Conservation (phyloP, 1,140 invertebrate species). For the Wiebesia pumilae region DNA sequence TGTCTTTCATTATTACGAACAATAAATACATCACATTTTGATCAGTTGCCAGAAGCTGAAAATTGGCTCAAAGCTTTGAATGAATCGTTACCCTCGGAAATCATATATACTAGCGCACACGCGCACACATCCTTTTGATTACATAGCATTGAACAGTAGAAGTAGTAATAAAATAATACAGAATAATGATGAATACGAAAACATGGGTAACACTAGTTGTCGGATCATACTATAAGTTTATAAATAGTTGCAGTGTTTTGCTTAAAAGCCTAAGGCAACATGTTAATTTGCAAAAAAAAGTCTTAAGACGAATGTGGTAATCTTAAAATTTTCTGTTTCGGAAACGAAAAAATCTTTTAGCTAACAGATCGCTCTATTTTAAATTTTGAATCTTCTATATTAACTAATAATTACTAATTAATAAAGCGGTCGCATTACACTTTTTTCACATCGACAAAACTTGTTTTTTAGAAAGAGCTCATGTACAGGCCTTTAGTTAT, state of each 20-base stretch:
- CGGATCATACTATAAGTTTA: neutral
- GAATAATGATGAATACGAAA: neutral
- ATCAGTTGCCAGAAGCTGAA: neutral
- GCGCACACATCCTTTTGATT: neutral
- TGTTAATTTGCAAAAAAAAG: too few species aligned
- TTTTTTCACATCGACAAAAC: neutral
- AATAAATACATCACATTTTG: neutral
- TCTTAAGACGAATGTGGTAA: too few species aligned
- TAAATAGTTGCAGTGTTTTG: too few species aligned
- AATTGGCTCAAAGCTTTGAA: slow-evolving; percentile 1
- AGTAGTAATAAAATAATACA: neutral
- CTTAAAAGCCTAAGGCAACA: too few species aligned
- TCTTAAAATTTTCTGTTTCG: too few species aligned
- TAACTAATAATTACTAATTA: too few species aligned
- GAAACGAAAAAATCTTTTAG: too few species aligned
- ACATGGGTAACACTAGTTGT: neutral
- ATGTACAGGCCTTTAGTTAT: too few species aligned
- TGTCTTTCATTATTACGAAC: neutral
- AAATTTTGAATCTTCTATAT: too few species aligned
- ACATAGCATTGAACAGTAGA: neutral
- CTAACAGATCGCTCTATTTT: too few species aligned
- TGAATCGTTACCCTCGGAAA: neutral
- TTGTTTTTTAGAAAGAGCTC: neutral
- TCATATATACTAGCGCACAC: neutral
- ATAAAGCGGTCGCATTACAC: too few species aligned